Base-by-base conservation (phyloP, 2,888 invertebrate species). In the Coremacera marginata region DNA sequence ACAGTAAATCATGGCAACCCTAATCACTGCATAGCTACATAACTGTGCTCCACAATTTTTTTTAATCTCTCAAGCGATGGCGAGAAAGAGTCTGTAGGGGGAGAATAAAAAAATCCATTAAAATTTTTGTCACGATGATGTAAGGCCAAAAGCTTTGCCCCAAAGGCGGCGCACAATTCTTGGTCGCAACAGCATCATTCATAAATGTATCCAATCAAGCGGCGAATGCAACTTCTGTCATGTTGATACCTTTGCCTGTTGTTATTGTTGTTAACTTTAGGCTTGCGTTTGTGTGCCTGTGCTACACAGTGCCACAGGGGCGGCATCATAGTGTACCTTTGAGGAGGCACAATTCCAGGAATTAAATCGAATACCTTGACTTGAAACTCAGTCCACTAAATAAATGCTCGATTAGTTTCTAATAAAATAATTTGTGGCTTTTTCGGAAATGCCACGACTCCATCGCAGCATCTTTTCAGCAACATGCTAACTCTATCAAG, bases 321-420 rank as follows among this genome's bases (percentile, higher is more conserved):
- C 81, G 81, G 79, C 81, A 79, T 80, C 76, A n/a, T 44, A 60
- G 79, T 77, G 82, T 83, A 83, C 82, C 83, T 83, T 80, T 85
- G 83, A 84, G 80, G 83, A 80, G 76, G 78, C 78, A 80, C 76
- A 84, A 84, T 88, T 88, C 88, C 84, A 81, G 83, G 88, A 88
- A 88, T 86, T 84, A 83, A 88, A 87, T 86, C 86, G 87, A 87
- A 87, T 87, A 87, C 86, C 85, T 81, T 78, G 22, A 27, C 25
- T 62, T 62, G 55, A 55, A 31, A 31, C 27, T 63, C 63, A 55
- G 63, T 31, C 63, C 25, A 31, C 27, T 44, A 44, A 70, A 70
- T 70, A 77, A 73, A 73, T 76, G 77, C 76, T 73, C 76, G 77
- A 79, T 77, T 77, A 79, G 74, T 63, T 79, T 75, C 76, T 77